Conservation (phyloP, 2,888 invertebrate species). For the Brachyptera risi region DNA sequence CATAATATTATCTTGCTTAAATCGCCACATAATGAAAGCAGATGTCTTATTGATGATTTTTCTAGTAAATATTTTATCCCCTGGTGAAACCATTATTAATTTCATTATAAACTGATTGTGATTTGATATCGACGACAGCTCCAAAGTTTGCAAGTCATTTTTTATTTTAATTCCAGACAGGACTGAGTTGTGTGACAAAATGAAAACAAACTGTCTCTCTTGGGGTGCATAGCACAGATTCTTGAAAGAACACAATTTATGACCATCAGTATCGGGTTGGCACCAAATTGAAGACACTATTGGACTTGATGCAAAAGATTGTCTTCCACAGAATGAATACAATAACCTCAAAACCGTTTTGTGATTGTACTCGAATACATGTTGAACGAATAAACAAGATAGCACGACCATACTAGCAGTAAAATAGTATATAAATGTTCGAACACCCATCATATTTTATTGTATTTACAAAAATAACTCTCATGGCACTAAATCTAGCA, state of each 20-base stretch:
- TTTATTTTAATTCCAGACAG: constrained; percentile 38
- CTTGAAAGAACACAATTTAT: constrained; percentile 41
- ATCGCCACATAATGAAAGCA: constrained; percentile 43
- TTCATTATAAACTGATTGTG: constrained; percentile 44
- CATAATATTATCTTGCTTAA: constrained; percentile 52
- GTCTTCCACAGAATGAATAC: too few relatives aligned
- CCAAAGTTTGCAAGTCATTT: constrained; percentile 39
- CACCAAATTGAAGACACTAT: constrained; percentile 35
- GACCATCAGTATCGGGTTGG: constrained; percentile 20
- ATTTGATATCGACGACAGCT: constrained; percentile 43
- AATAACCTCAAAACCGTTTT: not conserved
- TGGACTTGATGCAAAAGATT: too few relatives aligned
- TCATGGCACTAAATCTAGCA: too few relatives aligned
- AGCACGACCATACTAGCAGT: not conserved
- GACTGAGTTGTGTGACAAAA: constrained; percentile 39
- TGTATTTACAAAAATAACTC: too few relatives aligned
- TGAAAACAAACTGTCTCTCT: constrained; percentile 43
- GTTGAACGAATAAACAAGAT: not conserved
- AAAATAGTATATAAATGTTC: too few relatives aligned
- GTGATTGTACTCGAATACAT: not conserved
- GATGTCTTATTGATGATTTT: constrained; percentile 16
- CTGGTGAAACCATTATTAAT: constrained; percentile 32
- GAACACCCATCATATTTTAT: too few relatives aligned
- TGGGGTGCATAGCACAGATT: constrained; percentile 45
- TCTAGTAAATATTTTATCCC: constrained; percentile 20